Percentiles rank a stretch among this genome's conserved stretches.
phyloP scores from a whole-genome alignment of 2,888 invertebrate genomes.

The Melanargia galathea region DNA sequence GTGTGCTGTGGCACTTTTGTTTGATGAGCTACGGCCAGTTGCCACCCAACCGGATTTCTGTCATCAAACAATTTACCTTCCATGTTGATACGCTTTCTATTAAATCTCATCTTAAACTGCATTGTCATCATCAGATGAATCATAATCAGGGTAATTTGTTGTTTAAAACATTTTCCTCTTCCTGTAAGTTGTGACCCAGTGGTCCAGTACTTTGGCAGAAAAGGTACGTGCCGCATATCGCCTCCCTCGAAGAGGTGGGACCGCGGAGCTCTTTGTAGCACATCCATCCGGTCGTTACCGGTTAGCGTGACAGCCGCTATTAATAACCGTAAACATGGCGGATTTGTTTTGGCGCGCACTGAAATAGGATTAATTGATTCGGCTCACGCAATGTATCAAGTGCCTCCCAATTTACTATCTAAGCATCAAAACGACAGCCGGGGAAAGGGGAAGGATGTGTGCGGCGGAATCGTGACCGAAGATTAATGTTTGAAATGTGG shows the following conservation, averaged over 20 bases:
- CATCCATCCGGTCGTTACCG: conserved; percentile 42
- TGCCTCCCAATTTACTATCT: conserved; percentile 36
- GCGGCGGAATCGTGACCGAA: background rate
- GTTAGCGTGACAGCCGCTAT: conserved; percentile 55
- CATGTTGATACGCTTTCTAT: no score
- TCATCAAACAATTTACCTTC: no score
- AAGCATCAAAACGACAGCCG: conserved; percentile 20
- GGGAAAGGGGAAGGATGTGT: background rate
- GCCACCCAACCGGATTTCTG: no score
- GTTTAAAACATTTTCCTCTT: no score
- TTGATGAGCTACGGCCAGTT: no score
- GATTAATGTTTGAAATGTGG: conserved; percentile 7
- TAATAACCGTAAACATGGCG: conserved; percentile 63
- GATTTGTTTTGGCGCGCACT: conserved; percentile 70
- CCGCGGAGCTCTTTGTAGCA: conserved; percentile 30
- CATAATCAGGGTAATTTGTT: no score
- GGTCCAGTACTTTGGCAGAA: background rate
- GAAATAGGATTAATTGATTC: conserved; percentile 55
- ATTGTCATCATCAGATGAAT: no score
- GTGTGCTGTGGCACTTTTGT: no score
- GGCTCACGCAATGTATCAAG: conserved; percentile 32
- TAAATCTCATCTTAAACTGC: no score
- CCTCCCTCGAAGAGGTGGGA: background rate
- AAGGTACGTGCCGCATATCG: background rate
- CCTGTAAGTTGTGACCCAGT: background rate